Percentiles rank a stretch among this genome's conserved stretches.
Evolutionary conservation across 2,797 vertebrate genomes (phyloP).

Genomic region (Sebastes melanostomus): DNA sequence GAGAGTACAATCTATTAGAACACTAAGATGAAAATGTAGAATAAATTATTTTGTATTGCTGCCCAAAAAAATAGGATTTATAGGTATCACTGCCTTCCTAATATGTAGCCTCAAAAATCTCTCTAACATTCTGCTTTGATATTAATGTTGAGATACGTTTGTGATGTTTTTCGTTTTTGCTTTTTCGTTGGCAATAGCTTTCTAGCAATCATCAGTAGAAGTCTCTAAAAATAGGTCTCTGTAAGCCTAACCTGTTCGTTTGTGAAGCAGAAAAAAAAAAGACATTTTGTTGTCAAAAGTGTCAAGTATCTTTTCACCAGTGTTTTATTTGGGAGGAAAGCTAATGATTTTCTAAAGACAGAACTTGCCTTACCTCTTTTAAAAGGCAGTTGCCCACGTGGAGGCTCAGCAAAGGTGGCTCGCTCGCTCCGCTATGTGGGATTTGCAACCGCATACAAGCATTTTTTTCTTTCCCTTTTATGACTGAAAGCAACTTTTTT

Average conservation of each 20-base stretch:
- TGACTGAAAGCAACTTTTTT: conserved; percentile 61
- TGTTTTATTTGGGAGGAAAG: conserved; percentile 66
- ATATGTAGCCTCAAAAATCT: conserved; percentile 76
- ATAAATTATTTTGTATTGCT: conserved; percentile 80
- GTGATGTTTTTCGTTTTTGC: conserved; percentile 9
- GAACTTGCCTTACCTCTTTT: conserved; percentile 62
- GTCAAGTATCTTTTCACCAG: conserved; percentile 59
- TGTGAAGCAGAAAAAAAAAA: conserved; percentile 35
- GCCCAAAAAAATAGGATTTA: conserved; percentile 69
- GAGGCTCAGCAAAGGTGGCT: conserved; percentile 26
- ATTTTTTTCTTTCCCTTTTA: conserved; percentile 32
- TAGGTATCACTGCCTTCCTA: conserved; percentile 73
- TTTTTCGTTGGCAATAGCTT: conserved; percentile 57
- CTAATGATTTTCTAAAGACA: conserved; percentile 39
- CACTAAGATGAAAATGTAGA: conserved; percentile 67
- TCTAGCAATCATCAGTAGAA: conserved; percentile 51
- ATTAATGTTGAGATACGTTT: conserved; percentile 53
- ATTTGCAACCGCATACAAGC: conserved; percentile 40
- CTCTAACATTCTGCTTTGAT: conserved; percentile 67
- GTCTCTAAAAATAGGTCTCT: conserved; percentile 23
- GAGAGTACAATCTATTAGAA: conserved; percentile 77
- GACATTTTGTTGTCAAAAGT: conserved; percentile 38
- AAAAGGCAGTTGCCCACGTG: conserved; percentile 45
- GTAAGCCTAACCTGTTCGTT: conserved; percentile 45
- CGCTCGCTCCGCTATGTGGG: conserved; percentile 32